Evolutionary conservation across 2,888 invertebrate genomes (phyloP).

Genomic region (Drosophila cyrtoloma): DNA sequence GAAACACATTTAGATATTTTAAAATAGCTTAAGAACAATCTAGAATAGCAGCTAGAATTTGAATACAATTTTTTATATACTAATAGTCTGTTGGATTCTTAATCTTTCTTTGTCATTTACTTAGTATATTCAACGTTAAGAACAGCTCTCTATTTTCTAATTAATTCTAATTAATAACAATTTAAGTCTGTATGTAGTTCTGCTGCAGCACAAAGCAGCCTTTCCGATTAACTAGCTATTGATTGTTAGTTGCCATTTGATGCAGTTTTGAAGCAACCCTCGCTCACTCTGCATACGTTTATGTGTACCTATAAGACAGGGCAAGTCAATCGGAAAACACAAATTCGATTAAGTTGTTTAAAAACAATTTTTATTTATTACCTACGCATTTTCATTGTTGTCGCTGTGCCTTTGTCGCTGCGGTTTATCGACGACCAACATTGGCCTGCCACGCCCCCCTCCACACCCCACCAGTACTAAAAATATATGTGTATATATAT

Average conservation of each 20-base stretch:
- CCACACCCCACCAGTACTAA: not conserved
- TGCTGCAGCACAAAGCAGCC: too few species aligned
- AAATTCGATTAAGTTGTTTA: conserved; percentile 80
- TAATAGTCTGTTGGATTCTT: not conserved
- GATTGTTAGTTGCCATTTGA: not conserved
- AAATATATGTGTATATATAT: not conserved
- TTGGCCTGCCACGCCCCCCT: conserved; percentile 38
- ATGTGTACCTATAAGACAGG: conserved; percentile 13
- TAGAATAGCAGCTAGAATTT: not conserved
- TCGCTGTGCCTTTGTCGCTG: conserved; percentile 54
- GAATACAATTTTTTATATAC: not conserved
- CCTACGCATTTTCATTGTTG: conserved; percentile 62
- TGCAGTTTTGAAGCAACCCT: conserved; percentile 3
- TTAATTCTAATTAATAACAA: not conserved
- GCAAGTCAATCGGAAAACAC: conserved; percentile 74
- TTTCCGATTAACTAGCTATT: not conserved
- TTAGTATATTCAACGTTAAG: not conserved
- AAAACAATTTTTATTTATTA: conserved; percentile 78
- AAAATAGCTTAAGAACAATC: not conserved
- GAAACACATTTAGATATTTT: not conserved
- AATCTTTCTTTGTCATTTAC: too few species aligned
- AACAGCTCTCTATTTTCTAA: not conserved
- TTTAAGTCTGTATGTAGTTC: not conserved
- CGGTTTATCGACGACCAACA: conserved; percentile 46
- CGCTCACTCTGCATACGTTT: conserved; percentile 16